phyloP scores from a whole-genome alignment of 1,140 invertebrate species.

The Drosophila paulistorum region DNA sequence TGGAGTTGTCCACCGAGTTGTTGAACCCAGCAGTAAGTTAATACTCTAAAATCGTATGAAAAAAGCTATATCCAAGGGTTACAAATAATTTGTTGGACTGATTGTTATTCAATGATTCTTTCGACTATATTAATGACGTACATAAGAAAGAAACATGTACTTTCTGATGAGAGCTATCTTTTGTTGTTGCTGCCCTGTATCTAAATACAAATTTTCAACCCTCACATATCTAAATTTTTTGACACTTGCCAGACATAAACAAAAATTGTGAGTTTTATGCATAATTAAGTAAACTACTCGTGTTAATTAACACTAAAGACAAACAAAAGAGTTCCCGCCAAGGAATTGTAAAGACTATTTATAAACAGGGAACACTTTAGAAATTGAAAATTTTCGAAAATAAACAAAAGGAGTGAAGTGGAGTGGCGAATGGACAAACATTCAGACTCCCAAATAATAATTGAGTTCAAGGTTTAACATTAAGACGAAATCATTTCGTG shows the following conservation, averaged over 20 bases:
- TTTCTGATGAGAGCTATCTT: background rate
- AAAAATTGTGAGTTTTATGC: conserved; percentile 59
- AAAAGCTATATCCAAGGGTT: too few relatives aligned
- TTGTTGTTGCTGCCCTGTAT: background rate
- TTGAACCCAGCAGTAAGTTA: too few relatives aligned
- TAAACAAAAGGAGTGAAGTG: conserved; percentile 45
- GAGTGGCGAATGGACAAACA: background rate
- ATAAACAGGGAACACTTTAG: conserved; percentile 52
- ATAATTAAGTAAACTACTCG: conserved; percentile 78
- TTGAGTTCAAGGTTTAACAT: conserved; percentile 7
- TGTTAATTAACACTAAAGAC: conserved; percentile 76
- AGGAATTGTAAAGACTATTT: conserved; percentile 50
- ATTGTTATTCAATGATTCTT: too few relatives aligned
- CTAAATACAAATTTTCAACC: conserved; percentile 8
- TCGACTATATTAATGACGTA: background rate
- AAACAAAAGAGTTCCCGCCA: conserved; percentile 58
- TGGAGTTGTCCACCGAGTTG: too few relatives aligned
- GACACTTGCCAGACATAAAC: conserved; percentile 58
- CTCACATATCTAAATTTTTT: conserved; percentile 12
- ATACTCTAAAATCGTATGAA: too few relatives aligned
- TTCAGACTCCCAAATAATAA: conserved; percentile 1
- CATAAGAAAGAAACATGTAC: background rate
- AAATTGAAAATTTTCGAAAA: conserved; percentile 52
- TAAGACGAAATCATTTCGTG: background rate
- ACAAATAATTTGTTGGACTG: too few relatives aligned